Evolutionary conservation across 2,888 invertebrate species (phyloP), one percentile per base, ranked within the genome.

Genomic region (Lobophora halterata): DNA sequence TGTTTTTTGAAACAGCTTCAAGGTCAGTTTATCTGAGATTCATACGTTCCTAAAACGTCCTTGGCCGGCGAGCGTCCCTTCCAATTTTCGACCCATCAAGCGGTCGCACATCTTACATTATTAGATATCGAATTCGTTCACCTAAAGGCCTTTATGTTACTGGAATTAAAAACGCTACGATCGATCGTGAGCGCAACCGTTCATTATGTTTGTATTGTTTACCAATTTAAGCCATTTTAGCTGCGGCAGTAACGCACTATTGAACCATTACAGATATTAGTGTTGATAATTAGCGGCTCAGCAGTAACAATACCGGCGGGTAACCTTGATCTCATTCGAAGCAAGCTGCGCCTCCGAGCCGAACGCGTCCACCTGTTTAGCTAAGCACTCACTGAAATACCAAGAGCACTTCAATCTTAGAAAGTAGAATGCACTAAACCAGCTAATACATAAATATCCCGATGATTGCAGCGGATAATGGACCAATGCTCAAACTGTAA

Each of bases 251-350:
- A 35, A 17, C 35, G 38, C 29, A 51, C 46, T 41, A 56, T 54
- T 58, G 48, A 55, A 43, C 42, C 52, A 41, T 53, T 49, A 58
- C 46, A 29, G 58, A 63, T 71, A 65, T 75, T 71, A 73, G 63
- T 68, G 51, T 25, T 16, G 13, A 56, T 76, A 75, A 79, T 82
- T 79, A 81, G 61, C 69, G 60, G 59, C 58, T 56, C 61, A 69
- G 54, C 58, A 68, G 67, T 61, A 74, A 79, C 77, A 77, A 81
- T 78, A 76, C 67, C 57, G 54, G 56, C 46, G 46, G 41, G 49
- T 68, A 61, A 74, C 83, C 83, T 79, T 85, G 83, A 75, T 79
- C 83, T 77, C 69, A 66, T 71, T 83, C 54, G 46, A 46, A 47
- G 55, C 61, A 51, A 50, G 53, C 57, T 56, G 56, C 52, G 52